Evolutionary conservation across 2,797 vertebrate species (phyloP).

Genomic region (Manis crassicaudata): DNA sequence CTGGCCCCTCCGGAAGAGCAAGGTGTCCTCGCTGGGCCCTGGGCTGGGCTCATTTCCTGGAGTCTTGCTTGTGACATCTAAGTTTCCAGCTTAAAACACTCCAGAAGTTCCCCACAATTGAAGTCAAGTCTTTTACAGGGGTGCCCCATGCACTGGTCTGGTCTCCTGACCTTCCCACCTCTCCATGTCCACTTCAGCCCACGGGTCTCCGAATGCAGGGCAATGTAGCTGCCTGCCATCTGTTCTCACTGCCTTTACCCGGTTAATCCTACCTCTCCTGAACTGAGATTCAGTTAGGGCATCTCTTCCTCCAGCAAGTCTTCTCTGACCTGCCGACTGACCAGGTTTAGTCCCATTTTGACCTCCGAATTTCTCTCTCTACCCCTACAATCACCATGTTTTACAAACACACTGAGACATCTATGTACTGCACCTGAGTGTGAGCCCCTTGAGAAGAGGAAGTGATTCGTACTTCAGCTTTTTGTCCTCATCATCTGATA

Average conservation of each 20-base stretch:
- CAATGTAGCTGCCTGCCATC: not conserved
- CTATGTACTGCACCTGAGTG: not conserved
- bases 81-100: not conserved
- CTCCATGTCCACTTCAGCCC: not conserved
- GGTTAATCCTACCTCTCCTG: not conserved
- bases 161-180: not conserved
- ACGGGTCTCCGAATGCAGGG: not conserved
- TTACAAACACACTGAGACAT: not conserved
- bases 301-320: not conserved
- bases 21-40: too few species aligned
- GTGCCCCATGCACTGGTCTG: not conserved
- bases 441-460: not conserved
- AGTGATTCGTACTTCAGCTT: not conserved
- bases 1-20: too few species aligned
- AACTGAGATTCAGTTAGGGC: not conserved
- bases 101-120: not conserved
- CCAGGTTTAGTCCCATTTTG: not conserved
- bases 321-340: not conserved
- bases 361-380: not conserved
- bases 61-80: not conserved
- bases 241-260: not conserved
- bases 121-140: not conserved
- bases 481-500: not conserved
- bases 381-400: not conserved
- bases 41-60: too few species aligned